Percentiles rank a stretch among this genome's conserved stretches.
phyloP scores from a whole-genome alignment of 2,888 invertebrate species.

The Diaperis boleti region DNA sequence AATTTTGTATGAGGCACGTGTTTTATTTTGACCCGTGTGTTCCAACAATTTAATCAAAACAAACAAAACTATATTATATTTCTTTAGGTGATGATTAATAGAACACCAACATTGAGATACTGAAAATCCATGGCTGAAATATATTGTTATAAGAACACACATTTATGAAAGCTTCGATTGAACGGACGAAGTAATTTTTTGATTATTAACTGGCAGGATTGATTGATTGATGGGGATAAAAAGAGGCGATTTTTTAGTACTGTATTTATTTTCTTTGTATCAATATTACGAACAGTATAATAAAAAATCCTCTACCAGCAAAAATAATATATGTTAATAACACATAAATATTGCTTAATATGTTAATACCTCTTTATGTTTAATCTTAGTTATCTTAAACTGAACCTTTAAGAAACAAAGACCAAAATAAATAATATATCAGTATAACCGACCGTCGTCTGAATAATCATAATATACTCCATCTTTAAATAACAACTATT shows the following conservation, averaged over 20 bases:
- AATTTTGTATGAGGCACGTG: conserved; percentile 43
- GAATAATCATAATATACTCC: conserved; percentile 12
- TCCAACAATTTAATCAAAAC: no score
- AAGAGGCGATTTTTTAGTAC: conserved; percentile 20
- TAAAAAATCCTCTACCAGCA: conserved; percentile 55
- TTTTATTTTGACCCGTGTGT: no score
- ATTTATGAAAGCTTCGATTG: no score
- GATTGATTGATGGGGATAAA: no score
- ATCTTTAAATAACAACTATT: conserved; percentile 27
- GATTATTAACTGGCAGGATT: no score
- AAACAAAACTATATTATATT: no score
- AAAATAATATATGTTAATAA: conserved; percentile 58
- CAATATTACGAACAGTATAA: conserved; percentile 34
- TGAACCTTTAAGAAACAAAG: conserved; percentile 54
- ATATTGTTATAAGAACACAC: no score
- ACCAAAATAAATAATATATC: conserved; percentile 36
- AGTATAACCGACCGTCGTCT: conserved; percentile 14
- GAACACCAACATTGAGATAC: no score
- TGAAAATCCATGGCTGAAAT: no score
- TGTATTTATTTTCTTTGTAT: conserved; percentile 28
- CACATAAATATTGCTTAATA: conserved; percentile 58
- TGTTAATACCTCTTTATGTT: conserved; percentile 46
- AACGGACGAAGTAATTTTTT: no score
- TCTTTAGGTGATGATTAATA: no score
- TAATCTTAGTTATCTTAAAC: conserved; percentile 54